Evolutionary conservation across 2,113 vertebrate species (phyloP).

Genomic region (Tachysurus vachellii): DNA sequence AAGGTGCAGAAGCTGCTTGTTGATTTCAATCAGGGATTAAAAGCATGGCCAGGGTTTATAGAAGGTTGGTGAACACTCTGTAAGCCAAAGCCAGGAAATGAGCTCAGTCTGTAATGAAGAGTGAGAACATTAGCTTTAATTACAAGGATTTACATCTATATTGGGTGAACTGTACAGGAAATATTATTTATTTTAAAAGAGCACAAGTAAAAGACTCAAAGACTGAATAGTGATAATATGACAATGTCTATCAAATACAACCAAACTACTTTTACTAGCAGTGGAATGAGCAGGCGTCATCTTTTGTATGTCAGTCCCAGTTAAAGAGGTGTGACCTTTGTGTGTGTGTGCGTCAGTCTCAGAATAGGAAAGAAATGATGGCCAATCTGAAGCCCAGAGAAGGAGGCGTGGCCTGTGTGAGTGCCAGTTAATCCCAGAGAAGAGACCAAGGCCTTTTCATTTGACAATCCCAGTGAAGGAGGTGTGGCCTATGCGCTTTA

Average conservation of each 20-base stretch:
- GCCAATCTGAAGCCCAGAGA: no score
- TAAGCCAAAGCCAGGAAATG: not conserved
- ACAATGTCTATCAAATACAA: not conserved
- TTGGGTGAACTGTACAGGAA: not conserved
- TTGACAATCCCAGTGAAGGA: not conserved
- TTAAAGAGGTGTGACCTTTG: not conserved
- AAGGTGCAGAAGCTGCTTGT: conserved; percentile 29
- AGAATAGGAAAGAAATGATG: not conserved
- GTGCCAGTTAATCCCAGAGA: not conserved
- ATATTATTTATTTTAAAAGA: not conserved
- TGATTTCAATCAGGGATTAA: conserved; percentile 68
- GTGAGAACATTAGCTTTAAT: not conserved
- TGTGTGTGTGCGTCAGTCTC: not conserved
- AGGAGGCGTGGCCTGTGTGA: not conserved
- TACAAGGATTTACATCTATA: conserved; percentile 2
- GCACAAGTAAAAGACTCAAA: not conserved
- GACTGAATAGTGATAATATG: not conserved
- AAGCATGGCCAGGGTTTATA: conserved; percentile 32
- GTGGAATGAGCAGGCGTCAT: not conserved
- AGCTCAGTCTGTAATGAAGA: not conserved
- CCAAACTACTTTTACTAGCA: no score
- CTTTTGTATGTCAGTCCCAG: not conserved
- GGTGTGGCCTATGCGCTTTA: not conserved
- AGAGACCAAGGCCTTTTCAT: not conserved
- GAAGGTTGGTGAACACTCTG: not conserved